Base-by-base conservation (phyloP, 2,888 invertebrate species). In the Amblyjoppa proteus region DNA sequence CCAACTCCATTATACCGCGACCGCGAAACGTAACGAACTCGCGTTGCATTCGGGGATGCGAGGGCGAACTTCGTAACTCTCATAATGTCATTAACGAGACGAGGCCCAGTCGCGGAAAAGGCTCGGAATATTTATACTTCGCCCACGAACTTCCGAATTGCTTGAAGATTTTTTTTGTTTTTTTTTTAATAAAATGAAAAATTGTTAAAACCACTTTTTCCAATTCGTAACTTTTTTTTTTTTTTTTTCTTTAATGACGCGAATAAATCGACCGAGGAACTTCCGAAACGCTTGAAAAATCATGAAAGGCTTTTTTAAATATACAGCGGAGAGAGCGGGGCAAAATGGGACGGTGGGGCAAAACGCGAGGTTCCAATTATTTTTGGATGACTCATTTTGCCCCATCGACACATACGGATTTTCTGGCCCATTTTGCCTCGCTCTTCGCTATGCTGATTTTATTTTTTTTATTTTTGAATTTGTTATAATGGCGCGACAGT, bases 11-110 rank as follows among this genome's bases (percentile, higher is more conserved):
- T 64, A 34, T 64, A 31, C 64, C 64, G 64, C 31, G 31, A 34
- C 64, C 64, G 25, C 64, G 31, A 2, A 64, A 16, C 64, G 64
- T 64, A 64, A 64, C 64, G 64, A 64, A 64, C 64, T 64, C 64
- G 31, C 64, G 31, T 64, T 64, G 64, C 64, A 64, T 64, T 28
- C 64, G 64, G 13, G 34, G 7, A 31, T 34, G 64, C 31, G n/a
- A 34, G 16, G 16, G 34, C 34, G 31, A 64, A 64, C 64, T 64
- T 64, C 16, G 31, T 9, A 64, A 64, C 34, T 64, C 64, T 64
- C 34, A 31, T 64, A 64, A 64, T 64, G 31, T 64, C 34, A 64
- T 34, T 64, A 64, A 64, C 31, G 64, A 34, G 64, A 64, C 64
- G 34, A 64, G 34, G n/a, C 64, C 16, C 64, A 1, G 6, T 31